Evolutionary conservation across 2,888 invertebrate species (phyloP).

Genomic region (Leistus spinibarbis): DNA sequence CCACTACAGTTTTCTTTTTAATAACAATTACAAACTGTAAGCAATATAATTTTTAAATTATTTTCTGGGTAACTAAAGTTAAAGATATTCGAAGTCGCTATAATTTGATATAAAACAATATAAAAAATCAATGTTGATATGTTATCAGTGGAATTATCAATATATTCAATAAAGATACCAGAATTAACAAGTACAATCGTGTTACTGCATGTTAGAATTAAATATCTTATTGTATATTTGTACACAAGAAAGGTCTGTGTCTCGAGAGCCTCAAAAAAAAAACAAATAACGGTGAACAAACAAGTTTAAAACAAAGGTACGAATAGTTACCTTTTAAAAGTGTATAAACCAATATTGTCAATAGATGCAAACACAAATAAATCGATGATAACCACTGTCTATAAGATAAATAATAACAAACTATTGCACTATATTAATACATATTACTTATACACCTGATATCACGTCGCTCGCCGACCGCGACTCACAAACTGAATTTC

Average conservation of each 20-base stretch:
- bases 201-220: neutral
- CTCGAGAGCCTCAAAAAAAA: neutral
- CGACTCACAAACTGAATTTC: neutral
- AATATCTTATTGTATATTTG: too few relatives aligned
- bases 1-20: too few relatives aligned
- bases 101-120: neutral
- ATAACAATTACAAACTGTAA: too few relatives aligned
- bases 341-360: neutral
- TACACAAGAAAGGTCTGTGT: too few relatives aligned
- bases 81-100: too few relatives aligned
- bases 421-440: neutral
- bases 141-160: neutral
- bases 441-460: conserved; percentile 5
- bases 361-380: neutral
- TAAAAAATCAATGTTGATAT: neutral
- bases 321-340: neutral
- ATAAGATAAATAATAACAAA: neutral
- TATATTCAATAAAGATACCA: neutral
- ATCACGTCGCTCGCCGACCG: neutral
- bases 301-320: neutral
- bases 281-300: neutral
- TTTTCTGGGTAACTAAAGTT: too few relatives aligned
- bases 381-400: neutral
- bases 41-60: too few relatives aligned
- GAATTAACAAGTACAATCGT: neutral